phyloP scores from a whole-genome alignment of 2,888 invertebrate genomes.

The Cryptocheilus praepositus region DNA sequence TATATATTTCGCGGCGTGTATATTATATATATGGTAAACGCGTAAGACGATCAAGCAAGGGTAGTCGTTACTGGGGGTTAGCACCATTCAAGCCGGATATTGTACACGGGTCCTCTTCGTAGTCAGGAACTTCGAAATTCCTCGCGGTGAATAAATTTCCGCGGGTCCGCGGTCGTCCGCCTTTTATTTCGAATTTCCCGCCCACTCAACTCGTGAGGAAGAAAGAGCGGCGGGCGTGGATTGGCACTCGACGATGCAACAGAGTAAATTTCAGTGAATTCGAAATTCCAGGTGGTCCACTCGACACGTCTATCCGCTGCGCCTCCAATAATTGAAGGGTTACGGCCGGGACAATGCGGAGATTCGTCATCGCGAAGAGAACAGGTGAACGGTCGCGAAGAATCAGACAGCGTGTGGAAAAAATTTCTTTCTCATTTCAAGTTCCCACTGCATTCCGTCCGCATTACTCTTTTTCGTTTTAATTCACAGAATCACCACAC shows the following conservation, averaged over 20 bases:
- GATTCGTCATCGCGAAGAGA: not conserved
- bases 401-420: not conserved
- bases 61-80: too few species aligned
- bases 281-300: slow-evolving; percentile 53
- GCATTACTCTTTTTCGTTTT: not conserved
- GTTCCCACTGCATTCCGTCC: not conserved
- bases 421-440: too few species aligned
- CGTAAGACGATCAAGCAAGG: too few species aligned
- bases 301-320: slow-evolving; percentile 19
- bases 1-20: too few species aligned
- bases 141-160: slow-evolving; percentile 59
- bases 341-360: slow-evolving; percentile 1
- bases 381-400: slow-evolving; percentile 1
- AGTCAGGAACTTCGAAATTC: slow-evolving; percentile 34
- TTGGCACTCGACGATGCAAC: slow-evolving; percentile 53
- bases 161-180: slow-evolving; percentile 22
- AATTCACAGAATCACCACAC: slow-evolving; percentile 2
- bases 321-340: slow-evolving; percentile 38
- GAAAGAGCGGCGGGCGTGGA: slow-evolving; percentile 35
- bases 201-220: slow-evolving; percentile 27
- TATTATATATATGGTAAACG: too few species aligned
- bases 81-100: too few species aligned
- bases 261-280: slow-evolving; percentile 55
- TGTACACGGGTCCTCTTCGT: not conserved
- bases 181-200: slow-evolving; percentile 59